phyloP scores from a whole-genome alignment of 2,888 invertebrate genomes.

The Pseudoips prasinana region DNA sequence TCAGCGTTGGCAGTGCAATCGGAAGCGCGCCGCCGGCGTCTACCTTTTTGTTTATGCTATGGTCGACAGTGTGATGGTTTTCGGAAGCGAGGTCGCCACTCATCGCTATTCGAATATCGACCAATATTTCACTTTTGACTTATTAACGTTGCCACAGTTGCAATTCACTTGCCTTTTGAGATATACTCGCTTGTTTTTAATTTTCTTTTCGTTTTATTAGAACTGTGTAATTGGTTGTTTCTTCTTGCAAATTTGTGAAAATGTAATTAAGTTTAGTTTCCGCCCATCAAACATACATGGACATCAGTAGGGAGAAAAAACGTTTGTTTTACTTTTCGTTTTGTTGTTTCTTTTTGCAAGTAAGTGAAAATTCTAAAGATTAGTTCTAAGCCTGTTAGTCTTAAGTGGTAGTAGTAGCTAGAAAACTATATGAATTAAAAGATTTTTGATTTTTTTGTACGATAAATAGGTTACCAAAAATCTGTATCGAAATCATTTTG shows the following conservation, averaged over 20 bases:
- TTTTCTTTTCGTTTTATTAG: slow-evolving; percentile 22
- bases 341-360: too few relatives aligned
- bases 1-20: slow-evolving; percentile 76
- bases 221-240: slow-evolving; percentile 1
- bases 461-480: background rate
- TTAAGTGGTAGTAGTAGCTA: too few relatives aligned
- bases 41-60: slow-evolving; percentile 72
- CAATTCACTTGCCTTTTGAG: slow-evolving; percentile 29
- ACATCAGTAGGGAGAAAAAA: too few relatives aligned
- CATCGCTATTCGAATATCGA: slow-evolving; percentile 60
- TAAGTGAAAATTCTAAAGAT: too few relatives aligned
- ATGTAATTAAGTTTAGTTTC: too few relatives aligned
- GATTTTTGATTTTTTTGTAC: background rate
- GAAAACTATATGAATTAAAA: too few relatives aligned
- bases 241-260: too few relatives aligned
- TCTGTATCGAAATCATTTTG: background rate
- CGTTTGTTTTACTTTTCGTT: too few relatives aligned
- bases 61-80: slow-evolving; percentile 64
- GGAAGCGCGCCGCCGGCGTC: slow-evolving; percentile 70
- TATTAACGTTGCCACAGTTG: slow-evolving; percentile 55
- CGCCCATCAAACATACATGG: too few relatives aligned
- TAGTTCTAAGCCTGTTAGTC: too few relatives aligned
- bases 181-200: slow-evolving; percentile 18
- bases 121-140: slow-evolving; percentile 69
- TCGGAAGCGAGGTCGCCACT: slow-evolving; percentile 74